Base-by-base conservation (phyloP, 37 sponge, comb jelly and placozoan species). In the Spongilla lacustris region DNA sequence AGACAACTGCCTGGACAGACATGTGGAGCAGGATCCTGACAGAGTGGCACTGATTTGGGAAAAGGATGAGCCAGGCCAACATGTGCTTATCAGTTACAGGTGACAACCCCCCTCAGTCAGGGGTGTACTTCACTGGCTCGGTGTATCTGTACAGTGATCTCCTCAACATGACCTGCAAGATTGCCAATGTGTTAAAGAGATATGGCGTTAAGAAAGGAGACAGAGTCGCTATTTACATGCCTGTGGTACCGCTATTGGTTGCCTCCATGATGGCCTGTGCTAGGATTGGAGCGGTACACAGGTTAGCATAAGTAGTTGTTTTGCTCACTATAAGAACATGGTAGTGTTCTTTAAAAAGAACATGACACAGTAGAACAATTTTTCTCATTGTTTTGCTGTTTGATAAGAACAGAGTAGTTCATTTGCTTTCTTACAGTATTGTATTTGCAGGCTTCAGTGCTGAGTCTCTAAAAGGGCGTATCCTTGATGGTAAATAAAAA, bases 381-480 rank as follows among this genome's bases (percentile, higher is more conserved):
- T n/a, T n/a, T n/a, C n/a, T n/a, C n/a, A n/a, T n/a, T n/a, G n/a
- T n/a, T n/a, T n/a, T n/a, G n/a, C n/a, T n/a, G n/a, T n/a, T n/a
- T n/a, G n/a, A n/a, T n/a, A n/a, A n/a, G n/a, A 36, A 13, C 14
- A 23, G 0, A 34, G 31, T 27, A 36, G 58, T 58, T 68, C 30
- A 73, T 26, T 73, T 31, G 14, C 58, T 34, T 4, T 74, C 49
- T 29, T 3, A 11, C 36, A 89, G 88, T 74, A 85, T 95, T 31
- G 89, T 93, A 27, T 96, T 96, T 86, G 93, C 96, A 79, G 96
- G 96, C 38, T 96, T 96, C 68, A 90, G 93, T 86, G 90, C 96
- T 74, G 93, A 93, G 4, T 89, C 96, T 8, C 77, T 96, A 0
- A 81, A 86, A 30, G 88, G 81, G 3, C 36, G 96, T 21, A 87